Evolutionary conservation across 2,113 vertebrate genomes (phyloP), one percentile per base, ranked within the genome.

Genomic region (Trogon surrucura): DNA sequence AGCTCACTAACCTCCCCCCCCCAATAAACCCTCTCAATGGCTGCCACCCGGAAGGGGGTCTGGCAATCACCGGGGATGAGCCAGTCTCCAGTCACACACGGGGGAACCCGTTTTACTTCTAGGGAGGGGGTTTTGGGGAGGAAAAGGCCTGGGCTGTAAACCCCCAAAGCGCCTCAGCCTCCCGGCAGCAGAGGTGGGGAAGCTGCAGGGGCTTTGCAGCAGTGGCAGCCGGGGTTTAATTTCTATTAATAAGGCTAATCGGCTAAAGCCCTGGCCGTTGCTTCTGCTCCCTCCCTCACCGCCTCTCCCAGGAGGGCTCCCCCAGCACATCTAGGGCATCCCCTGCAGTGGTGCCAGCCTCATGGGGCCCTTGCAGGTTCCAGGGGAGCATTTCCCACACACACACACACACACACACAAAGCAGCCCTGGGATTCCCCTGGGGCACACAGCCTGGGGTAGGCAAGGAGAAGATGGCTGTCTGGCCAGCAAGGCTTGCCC

Each of bases 181-280:
- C 56, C 45, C 22, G 36, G 45, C 4, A 12, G 53, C 22, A 51
- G 80, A 4, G 21, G 56, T 19, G 15, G 12, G 27, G 29, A 56
- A 38, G 51, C 17, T 5, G 17, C 0, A 4, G 29, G 61, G 58
- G 74, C 69, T 88, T 92, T 78, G 65, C 72, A 80, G 60, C 2
- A 0, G 82, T 71, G 5, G 1, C 75, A 77, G 75, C 47, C 6
- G 0, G 69, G 93, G 83, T 94, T 97, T 97, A 96, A 94, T 95
- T 87, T 93, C 95, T 96, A 94, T 96, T 97, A 97, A 97, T 96
- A 96, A 94, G 91, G 90, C 85, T 97, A 97, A 97, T 97, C 89
- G 3, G 94, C 95, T 96, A 80, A 97, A 95, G 77, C 79, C 81
- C 38, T 44, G 72, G 72, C 93, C 3, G 9, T 23, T 2, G 4